A percentile compares a stretch with the other conserved stretches of the same genome.
Conservation (phyloP, 2,797 vertebrate genomes). For the Kryptolebias ocellatus region DNA sequence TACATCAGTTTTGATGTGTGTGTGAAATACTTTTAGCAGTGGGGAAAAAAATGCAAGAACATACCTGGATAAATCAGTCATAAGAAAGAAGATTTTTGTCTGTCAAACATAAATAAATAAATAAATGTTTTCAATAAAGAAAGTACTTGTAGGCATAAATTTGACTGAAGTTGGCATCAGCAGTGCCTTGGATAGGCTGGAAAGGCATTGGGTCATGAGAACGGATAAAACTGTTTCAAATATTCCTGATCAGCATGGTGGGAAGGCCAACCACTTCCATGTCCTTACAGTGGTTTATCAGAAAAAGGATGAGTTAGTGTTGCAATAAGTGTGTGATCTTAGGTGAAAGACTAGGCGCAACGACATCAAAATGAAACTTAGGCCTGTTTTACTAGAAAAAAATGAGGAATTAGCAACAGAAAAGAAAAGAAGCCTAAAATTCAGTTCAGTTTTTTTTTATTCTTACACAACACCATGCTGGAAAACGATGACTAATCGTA, state of each 20-base stretch:
- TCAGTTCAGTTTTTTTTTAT: neutral
- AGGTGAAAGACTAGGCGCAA: neutral
- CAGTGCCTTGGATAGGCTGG: no score
- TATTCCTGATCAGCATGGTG: neutral
- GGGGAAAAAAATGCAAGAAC: no score
- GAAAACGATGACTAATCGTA: neutral
- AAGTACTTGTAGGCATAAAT: no score
- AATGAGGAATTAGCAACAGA: constrained; percentile 7
- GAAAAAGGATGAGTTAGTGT: constrained; percentile 11
- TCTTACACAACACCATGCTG: neutral
- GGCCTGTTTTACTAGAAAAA: neutral
- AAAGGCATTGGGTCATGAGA: neutral
- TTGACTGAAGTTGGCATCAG: no score
- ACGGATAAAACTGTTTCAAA: neutral
- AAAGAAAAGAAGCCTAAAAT: neutral
- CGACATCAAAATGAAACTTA: constrained; percentile 26
- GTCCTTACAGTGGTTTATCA: neutral
- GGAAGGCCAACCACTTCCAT: constrained; percentile 1
- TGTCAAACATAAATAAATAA: no score
- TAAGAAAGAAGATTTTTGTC: no score
- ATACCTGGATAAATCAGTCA: no score
- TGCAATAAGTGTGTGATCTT: neutral
- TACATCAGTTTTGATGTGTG: no score
- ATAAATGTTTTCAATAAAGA: no score
- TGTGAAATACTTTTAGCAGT: no score